phyloP scores from a whole-genome alignment of 30 jellyfish, hydroid and myxozoan genomes.

The Phacellophora camtschatica region DNA sequence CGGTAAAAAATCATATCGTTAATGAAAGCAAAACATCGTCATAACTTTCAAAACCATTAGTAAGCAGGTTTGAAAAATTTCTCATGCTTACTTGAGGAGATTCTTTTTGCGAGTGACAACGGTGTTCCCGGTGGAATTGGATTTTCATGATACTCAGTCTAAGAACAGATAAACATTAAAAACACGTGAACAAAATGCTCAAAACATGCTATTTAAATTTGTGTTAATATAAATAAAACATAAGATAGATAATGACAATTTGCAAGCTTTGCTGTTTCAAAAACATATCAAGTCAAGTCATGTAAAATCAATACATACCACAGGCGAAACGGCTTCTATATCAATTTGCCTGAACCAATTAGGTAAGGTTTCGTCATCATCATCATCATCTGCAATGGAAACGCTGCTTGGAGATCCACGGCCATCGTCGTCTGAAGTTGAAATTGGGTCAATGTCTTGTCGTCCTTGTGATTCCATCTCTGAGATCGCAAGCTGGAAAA shows the following conservation, averaged over 20 bases:
- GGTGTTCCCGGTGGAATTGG: background rate
- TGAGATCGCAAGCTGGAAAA: conserved; percentile 53
- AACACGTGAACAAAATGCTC: no score
- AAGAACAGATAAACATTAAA: no score
- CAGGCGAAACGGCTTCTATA: conserved; percentile 4
- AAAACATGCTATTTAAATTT: no score
- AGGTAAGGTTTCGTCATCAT: conserved; percentile 75
- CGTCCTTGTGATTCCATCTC: conserved; percentile 60
- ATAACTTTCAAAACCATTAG: background rate
- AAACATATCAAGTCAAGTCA: background rate
- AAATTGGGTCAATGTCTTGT: background rate
- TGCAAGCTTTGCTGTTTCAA: no score
- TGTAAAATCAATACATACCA: background rate
- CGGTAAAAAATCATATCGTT: background rate
- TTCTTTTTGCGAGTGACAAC: background rate
- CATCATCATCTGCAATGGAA: conserved; percentile 71
- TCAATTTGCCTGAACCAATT: conserved; percentile 72
- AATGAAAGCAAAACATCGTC: background rate
- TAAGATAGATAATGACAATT: no score
- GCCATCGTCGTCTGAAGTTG: background rate
- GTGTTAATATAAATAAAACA: no score
- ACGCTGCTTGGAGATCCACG: conserved; percentile 4
- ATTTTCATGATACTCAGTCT: conserved; percentile 6
- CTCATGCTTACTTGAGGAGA: conserved; percentile 9
- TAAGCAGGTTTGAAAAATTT: background rate